Percentiles rank a stretch among this genome's conserved stretches.
Evolutionary conservation across 2,888 invertebrate genomes (phyloP).

Genomic region (Corbicula japonica): DNA sequence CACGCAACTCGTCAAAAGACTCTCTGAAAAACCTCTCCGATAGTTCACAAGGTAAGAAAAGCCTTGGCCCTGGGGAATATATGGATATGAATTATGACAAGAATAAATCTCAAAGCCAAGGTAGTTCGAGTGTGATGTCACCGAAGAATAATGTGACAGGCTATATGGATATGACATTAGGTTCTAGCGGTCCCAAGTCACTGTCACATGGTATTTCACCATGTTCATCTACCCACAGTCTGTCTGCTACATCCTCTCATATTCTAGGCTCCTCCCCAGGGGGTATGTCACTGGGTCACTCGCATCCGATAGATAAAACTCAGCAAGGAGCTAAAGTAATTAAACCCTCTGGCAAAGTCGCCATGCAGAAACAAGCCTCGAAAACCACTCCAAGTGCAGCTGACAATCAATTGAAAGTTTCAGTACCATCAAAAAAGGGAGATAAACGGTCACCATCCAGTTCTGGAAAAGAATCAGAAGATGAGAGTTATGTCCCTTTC

Average conservation of each 20-base stretch:
- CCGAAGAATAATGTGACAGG: slow-evolving; percentile 58
- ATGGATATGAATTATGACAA: slow-evolving; percentile 78
- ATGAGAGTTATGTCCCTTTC: slow-evolving; percentile 74
- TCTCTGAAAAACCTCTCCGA: slow-evolving; percentile 75
- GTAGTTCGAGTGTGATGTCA: slow-evolving; percentile 46
- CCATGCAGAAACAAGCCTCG: slow-evolving; percentile 63
- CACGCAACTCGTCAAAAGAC: slow-evolving; percentile 78
- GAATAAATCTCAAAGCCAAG: slow-evolving; percentile 71
- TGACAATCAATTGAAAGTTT: slow-evolving; percentile 57
- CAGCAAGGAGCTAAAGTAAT: slow-evolving; percentile 62
- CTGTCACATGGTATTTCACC: slow-evolving; percentile 58
- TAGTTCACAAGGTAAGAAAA: slow-evolving; percentile 61
- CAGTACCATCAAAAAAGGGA: slow-evolving; percentile 22
- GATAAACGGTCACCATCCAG: slow-evolving; percentile 66
- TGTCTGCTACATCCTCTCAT: slow-evolving; percentile 66
- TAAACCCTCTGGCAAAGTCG: slow-evolving; percentile 69
- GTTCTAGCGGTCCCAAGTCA: slow-evolving; percentile 61
- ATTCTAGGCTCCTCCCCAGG: slow-evolving; percentile 71
- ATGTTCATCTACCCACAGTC: slow-evolving; percentile 68
- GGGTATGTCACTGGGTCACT: slow-evolving; percentile 15
- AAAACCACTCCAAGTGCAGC: slow-evolving; percentile 21
- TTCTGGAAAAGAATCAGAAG: slow-evolving; percentile 73
- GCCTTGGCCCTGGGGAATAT: slow-evolving; percentile 71
- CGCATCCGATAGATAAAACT: slow-evolving; percentile 33
- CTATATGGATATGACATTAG: slow-evolving; percentile 79